A percentile compares a stretch with the other conserved stretches of the same genome.
Conservation (phyloP, 30 jellyfish, hydroid and myxozoan genomes). For the Mastigias papua region DNA sequence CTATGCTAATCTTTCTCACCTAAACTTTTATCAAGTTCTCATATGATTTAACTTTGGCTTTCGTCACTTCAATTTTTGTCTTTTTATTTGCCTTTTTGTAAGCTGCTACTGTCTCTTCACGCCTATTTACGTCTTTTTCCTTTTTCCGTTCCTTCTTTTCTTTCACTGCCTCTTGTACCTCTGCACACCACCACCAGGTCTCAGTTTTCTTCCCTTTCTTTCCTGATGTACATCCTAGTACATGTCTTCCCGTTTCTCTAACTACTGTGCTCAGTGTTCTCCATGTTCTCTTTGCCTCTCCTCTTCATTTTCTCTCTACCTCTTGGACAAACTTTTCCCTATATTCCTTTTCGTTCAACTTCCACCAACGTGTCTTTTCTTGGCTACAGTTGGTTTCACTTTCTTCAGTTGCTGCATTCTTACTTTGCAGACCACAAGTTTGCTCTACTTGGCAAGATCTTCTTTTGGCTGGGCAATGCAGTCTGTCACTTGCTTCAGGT, state of each 20-base stretch:
- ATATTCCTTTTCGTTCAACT: conserved; percentile 11
- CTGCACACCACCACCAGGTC: conserved; percentile 36
- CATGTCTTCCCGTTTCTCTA: conserved; percentile 14
- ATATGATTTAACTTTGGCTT: conserved; percentile 15
- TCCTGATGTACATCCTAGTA: conserved; percentile 29
- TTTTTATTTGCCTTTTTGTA: not conserved
- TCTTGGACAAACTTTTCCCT: not conserved
- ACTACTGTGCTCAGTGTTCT: not conserved
- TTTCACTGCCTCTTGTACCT: conserved; percentile 23
- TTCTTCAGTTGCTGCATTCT: not conserved
- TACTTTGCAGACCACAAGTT: not conserved
- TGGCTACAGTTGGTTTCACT: not conserved
- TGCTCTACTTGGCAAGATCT: not conserved
- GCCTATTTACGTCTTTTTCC: conserved; percentile 4
- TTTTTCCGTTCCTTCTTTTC: conserved; percentile 20
- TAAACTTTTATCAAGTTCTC: not conserved
- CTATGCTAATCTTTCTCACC: not conserved
- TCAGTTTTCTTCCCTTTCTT: not conserved
- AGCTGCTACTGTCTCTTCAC: conserved; percentile 15
- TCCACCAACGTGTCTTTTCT: conserved; percentile 22
- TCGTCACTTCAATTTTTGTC: not conserved
- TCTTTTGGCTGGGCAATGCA: not conserved
- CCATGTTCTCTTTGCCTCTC: conserved; percentile 3
- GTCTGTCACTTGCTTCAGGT: not conserved
- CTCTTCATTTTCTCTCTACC: not conserved